Evolutionary conservation across 2,888 invertebrate species (phyloP).

Genomic region (Coleophora flavipennella): DNA sequence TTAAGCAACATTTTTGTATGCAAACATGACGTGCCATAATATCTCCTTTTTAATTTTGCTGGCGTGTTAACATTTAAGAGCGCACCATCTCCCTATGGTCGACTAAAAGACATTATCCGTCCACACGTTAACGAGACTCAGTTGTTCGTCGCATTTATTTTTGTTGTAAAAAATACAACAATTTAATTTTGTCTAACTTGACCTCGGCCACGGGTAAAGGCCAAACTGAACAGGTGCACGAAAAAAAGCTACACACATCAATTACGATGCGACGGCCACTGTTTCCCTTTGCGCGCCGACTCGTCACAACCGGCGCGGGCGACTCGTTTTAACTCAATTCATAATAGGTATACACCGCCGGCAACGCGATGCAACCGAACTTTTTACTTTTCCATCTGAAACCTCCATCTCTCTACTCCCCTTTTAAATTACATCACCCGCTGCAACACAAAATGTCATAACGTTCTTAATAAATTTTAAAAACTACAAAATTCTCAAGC

Average conservation of each 20-base stretch:
- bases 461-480: constrained; percentile 3
- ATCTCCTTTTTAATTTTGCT: constrained; percentile 17
- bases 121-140: constrained; percentile 43
- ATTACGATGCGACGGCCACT: constrained; percentile 41
- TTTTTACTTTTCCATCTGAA: constrained; percentile 38
- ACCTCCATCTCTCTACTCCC: background rate
- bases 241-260: constrained; percentile 66
- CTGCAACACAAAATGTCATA: constrained; percentile 15
- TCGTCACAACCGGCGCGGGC: constrained; percentile 22
- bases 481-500: background rate
- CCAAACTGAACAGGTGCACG: constrained; percentile 39
- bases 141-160: constrained; percentile 44
- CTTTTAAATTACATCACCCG: constrained; percentile 19
- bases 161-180: constrained; percentile 64
- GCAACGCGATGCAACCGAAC: constrained; percentile 30
- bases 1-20: no score
- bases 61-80: constrained; percentile 23
- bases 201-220: constrained; percentile 42
- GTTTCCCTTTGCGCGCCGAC: constrained; percentile 40
- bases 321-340: constrained; percentile 59
- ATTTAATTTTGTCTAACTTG: constrained; percentile 68
- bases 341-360: constrained; percentile 34
- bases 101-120: constrained; percentile 45
- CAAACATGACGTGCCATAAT: background rate
- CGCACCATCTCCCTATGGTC: constrained; percentile 17